These are phyloP conservation scores for Drosophila ambigua DNA, from an alignment of 1,140 invertebrate genomes.

Conservation along the genomic window DNA sequence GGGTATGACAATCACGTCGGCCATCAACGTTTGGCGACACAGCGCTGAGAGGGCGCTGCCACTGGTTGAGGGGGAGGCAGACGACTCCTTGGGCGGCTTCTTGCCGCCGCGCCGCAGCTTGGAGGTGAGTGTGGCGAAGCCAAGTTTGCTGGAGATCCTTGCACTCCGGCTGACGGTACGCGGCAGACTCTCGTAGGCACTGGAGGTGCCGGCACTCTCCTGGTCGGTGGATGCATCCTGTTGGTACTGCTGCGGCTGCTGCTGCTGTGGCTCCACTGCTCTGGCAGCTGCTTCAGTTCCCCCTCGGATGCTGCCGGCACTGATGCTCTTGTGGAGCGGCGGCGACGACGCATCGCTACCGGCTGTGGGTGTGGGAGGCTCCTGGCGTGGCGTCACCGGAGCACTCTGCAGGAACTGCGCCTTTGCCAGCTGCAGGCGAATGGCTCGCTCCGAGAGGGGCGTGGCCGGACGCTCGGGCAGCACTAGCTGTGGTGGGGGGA, in stretches of 20 bases:
- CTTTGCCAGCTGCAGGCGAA: slow-evolving; percentile 86
- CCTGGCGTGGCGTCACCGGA: slow-evolving; percentile 61
- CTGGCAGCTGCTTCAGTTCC: slow-evolving; percentile 16
- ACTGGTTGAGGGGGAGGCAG: not conserved
- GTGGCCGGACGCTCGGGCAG: slow-evolving; percentile 58
- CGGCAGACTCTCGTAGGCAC: slow-evolving; percentile 73
- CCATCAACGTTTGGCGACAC: slow-evolving; percentile 72
- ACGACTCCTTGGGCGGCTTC: slow-evolving; percentile 60
- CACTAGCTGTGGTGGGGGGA: slow-evolving; percentile 43
- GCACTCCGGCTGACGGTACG: slow-evolving; percentile 64
- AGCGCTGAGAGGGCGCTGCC: slow-evolving; percentile 69
- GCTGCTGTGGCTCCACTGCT: slow-evolving; percentile 16
- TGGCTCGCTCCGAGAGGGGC: slow-evolving; percentile 84
- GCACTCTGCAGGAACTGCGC: slow-evolving; percentile 86
- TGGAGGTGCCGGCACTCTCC: slow-evolving; percentile 70
- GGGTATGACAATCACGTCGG: slow-evolving; percentile 66
- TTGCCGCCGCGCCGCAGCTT: slow-evolving; percentile 85
- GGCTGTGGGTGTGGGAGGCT: slow-evolving; percentile 39
- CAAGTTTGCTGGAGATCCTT: slow-evolving; percentile 84
- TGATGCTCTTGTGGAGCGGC: slow-evolving; percentile 86
- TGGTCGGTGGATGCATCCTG: slow-evolving; percentile 59
- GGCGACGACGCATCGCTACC: slow-evolving; percentile 1
- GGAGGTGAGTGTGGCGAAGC: slow-evolving; percentile 87
- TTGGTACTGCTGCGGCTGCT: slow-evolving; percentile 18
- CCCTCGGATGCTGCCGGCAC: slow-evolving; percentile 87